Evolutionary conservation across 2,888 invertebrate species (phyloP), one percentile per base, ranked within the genome.

Genomic region (Lordiphosa fenestrarum): DNA sequence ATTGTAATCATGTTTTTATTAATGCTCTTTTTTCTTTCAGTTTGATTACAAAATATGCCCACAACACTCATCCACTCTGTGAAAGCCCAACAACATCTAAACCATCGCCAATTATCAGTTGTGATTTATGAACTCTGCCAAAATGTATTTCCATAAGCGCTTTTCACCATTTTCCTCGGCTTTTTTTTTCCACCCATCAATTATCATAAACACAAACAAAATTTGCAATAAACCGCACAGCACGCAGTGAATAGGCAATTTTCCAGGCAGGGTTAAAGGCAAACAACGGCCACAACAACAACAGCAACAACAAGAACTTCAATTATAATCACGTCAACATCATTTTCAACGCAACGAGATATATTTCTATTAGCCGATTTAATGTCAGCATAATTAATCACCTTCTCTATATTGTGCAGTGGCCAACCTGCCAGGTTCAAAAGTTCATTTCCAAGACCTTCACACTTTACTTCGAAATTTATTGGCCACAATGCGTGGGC

Each of bases 351-450:
- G 76, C 77, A 77, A 77, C 80, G 77, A 83, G 78, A 78, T 78
- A 80, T 80, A 81, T 84, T 84, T 84, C 84, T 83, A 85, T 85
- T 84, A 85, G 78, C 75, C 82, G 78, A 71, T 78, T 81, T 84
- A 81, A 85, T 85, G 84, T 73, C 82, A 74, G 78, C 71, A 69
- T 84, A 73, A 84, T 84, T 84, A 85, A 85, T 84, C 82, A 84
- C 71, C 61, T 53, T 63, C 58, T 63, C 58, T 63, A 72, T 74
- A 72, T 82, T 74, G 64, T 69, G 58, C 50, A 69, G 57, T 60
- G 60, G 21, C n/a, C 50, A 52, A 12, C 48, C 48, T 52, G 19
- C 50, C 38, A 49, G 33, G 51, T 39, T 77, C 83, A 80, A 68
- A 25, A 72, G 83, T 75, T 77, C 80, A 64, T 49, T 55, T 42